A percentile compares a stretch with the other conserved stretches of the same genome.
Conservation (phyloP, 2,888 invertebrate genomes). For the Dicranocentrus wangi region DNA sequence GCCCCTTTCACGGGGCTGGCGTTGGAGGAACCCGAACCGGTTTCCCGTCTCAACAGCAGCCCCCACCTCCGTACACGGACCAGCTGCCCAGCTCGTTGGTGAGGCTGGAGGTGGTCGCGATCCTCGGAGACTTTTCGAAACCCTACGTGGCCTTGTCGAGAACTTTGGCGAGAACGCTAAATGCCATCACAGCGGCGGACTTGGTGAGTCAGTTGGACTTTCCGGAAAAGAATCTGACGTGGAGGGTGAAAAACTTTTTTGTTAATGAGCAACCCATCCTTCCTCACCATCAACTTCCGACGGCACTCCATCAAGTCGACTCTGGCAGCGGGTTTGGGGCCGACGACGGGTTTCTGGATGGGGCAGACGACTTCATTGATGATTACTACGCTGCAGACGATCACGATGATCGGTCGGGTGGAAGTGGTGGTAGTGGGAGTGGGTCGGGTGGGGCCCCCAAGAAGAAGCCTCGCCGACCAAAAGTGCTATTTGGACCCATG, state of each 20-base stretch:
- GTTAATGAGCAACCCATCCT: conserved; percentile 44
- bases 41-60: conserved; percentile 48
- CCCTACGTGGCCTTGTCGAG: conserved; percentile 67
- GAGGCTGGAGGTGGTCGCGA: conserved; percentile 69
- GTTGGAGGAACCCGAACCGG: conserved; percentile 27
- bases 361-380: conserved; percentile 49
- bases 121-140: conserved; percentile 69
- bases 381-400: conserved; percentile 55
- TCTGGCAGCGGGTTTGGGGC: conserved; percentile 52
- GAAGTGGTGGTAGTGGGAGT: conserved; percentile 42
- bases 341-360: conserved; percentile 36
- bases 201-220: conserved; percentile 59
- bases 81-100: conserved; percentile 43
- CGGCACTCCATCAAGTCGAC: conserved; percentile 39
- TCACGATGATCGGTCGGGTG: conserved; percentile 33
- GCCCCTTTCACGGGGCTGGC: conserved; percentile 38
- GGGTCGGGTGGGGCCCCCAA: conserved; percentile 22
- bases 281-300: conserved; percentile 12
- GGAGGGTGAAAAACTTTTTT: conserved; percentile 69
- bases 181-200: conserved; percentile 64
- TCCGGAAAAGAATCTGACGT: conserved; percentile 66
- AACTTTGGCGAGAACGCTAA: conserved; percentile 69
- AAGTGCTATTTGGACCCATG: conserved; percentile 63
- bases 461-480: conserved; percentile 36
- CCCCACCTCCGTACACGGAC: conserved; percentile 35